phyloP scores from a whole-genome alignment of 2,888 invertebrate species.

The Mamestra brassicae region DNA sequence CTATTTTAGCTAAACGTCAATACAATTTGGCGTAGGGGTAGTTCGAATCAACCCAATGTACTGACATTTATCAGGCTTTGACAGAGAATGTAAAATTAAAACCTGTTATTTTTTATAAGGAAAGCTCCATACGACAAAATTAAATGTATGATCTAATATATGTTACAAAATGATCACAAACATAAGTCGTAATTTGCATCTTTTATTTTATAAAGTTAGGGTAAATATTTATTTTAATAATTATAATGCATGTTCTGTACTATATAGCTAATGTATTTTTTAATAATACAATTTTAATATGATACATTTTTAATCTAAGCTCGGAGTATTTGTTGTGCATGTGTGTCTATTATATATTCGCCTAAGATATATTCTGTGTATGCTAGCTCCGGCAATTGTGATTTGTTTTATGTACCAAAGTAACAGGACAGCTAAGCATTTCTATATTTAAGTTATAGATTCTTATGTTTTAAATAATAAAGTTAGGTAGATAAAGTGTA shows the following conservation, averaged over 20 bases:
- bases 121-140: background rate
- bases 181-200: background rate
- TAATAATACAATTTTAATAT: slow-evolving; percentile 14
- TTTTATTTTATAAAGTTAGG: background rate
- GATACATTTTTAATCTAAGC: background rate
- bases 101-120: background rate
- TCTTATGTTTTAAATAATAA: background rate
- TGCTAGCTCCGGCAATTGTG: background rate
- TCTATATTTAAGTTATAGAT: background rate
- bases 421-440: background rate
- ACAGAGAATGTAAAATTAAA: background rate
- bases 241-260: background rate
- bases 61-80: background rate
- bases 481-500: background rate
- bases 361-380: no score
- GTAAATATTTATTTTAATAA: background rate
- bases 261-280: background rate
- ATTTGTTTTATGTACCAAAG: background rate
- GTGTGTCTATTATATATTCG: background rate
- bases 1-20: background rate
- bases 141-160: background rate
- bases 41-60: background rate
- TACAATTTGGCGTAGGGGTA: background rate
- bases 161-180: background rate
- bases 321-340: background rate